Evolutionary conservation across 2,113 vertebrate species (phyloP).

Genomic region (Antechinus flavipes): DNA sequence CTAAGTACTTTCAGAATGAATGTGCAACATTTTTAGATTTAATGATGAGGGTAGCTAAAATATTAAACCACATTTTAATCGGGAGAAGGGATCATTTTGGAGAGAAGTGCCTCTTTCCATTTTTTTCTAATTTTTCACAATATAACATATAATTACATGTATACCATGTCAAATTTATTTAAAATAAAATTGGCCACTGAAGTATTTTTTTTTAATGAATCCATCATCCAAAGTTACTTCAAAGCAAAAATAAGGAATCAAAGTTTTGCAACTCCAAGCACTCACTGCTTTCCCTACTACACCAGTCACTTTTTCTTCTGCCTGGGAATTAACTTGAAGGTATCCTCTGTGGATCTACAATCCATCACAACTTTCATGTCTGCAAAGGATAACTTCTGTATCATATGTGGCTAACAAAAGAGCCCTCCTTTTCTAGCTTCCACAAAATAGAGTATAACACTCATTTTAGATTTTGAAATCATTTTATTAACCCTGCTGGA

Average conservation of each 20-base stretch:
- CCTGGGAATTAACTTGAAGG: neutral
- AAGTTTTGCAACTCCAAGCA: neutral
- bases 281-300: neutral
- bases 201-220: neutral
- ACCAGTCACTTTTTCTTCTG: neutral
- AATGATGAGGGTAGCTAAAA: neutral
- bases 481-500: neutral
- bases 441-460: neutral
- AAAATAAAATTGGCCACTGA: neutral
- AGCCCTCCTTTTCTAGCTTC: neutral
- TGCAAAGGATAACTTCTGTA: neutral
- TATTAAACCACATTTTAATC: slow-evolving; percentile 10
- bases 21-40: slow-evolving; percentile 9
- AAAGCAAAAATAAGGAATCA: neutral
- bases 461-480: neutral
- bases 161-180: neutral
- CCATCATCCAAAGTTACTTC: neutral
- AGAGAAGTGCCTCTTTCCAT: neutral
- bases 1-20: slow-evolving; percentile 53
- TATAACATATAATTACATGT: neutral
- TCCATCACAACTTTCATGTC: neutral
- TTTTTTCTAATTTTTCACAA: slow-evolving; percentile 44
- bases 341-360: neutral
- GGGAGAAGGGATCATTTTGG: slow-evolving; percentile 24
- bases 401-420: neutral